Evolutionary conservation across 2,113 vertebrate species (phyloP).

Genomic region (Mesocricetus auratus): DNA sequence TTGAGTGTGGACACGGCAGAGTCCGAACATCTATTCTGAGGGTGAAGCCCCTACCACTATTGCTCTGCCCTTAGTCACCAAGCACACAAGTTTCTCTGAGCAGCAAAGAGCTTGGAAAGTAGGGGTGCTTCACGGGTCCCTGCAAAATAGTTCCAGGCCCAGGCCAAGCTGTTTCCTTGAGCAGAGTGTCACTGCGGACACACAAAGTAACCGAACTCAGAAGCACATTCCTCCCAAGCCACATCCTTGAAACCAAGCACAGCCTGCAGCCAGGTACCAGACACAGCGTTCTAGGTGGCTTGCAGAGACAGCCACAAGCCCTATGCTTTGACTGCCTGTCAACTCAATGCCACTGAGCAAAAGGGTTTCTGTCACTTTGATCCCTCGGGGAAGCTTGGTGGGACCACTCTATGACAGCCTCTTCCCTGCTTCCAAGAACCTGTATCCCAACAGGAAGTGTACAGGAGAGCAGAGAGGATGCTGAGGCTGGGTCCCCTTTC

Average conservation of each 20-base stretch:
- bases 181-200: rapidly evolving
- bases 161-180: rapidly evolving
- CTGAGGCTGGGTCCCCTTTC: not conserved
- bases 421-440: slow-evolving; percentile 62
- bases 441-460: not conserved
- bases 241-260: not conserved
- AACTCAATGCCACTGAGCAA: slow-evolving; percentile 70
- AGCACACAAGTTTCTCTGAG: not conserved
- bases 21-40: too few relatives aligned
- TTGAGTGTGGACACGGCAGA: rapidly evolving
- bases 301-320: not conserved
- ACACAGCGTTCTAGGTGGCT: not conserved
- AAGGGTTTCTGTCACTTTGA: slow-evolving; percentile 79
- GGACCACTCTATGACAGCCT: slow-evolving; percentile 46
- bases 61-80: not conserved
- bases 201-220: not conserved
- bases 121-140: rapidly evolving
- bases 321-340: slow-evolving; percentile 73
- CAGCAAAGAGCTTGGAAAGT: not conserved
- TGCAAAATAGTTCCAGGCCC: not conserved
- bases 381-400: slow-evolving; percentile 73
- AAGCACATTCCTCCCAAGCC: not conserved
- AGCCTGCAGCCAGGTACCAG: not conserved
- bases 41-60: rapidly evolving
- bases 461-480: not conserved